Evolutionary conservation across 1,140 invertebrate genomes (phyloP), one percentile per base, ranked within the genome.

Genomic region (Drosophila nigromelanica): DNA sequence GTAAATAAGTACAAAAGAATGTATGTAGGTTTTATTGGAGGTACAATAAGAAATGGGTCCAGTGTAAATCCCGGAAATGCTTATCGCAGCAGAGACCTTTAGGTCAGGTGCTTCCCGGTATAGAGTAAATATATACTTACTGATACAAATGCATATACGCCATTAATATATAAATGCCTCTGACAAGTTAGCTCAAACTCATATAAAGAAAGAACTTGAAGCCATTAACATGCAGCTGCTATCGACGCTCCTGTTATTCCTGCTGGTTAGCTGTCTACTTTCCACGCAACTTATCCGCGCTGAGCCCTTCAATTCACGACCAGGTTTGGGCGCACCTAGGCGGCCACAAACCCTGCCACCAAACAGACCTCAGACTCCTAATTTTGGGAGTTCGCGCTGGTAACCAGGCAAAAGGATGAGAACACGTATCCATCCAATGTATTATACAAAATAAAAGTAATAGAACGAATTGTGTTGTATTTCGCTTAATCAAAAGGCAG

Each of bases 341-440:
- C 48, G 55, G 2, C 70, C 70, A 21, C 21, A 60, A 12, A 73
- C 70, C n/a, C 42, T 73, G 50, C 64, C 71, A 6, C 71, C 71
- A n/a, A 73, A 73, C 37, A 33, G 71, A 48, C 37, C 58, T 15
- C 33, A 55, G 14, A 11, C 92, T 92, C 62, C 70, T 0, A 12
- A 91, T 93, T 50, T 83, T 93, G 51, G 93, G 93, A 2, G 18
- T n/a, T 33, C 39, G 11, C 54, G 69, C 10, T 66, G 35, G 33
- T 66, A 14, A 45, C 14, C 6, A 10, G 1, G 15, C 0, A 10
- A 11, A 40, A 18, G 11, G n/a, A 40, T 37, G 35, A 10, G 27
- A 52, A 24, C 12, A 21, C 1, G 11, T 10, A 3, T 47, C 37
- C 55, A 56, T 33, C 43, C 21, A 18, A 59, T 27, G 5, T 27